Evolutionary conservation across 23 tunicate species (phyloP), one percentile per base, ranked within the genome.

Genomic region (Styela clava): DNA sequence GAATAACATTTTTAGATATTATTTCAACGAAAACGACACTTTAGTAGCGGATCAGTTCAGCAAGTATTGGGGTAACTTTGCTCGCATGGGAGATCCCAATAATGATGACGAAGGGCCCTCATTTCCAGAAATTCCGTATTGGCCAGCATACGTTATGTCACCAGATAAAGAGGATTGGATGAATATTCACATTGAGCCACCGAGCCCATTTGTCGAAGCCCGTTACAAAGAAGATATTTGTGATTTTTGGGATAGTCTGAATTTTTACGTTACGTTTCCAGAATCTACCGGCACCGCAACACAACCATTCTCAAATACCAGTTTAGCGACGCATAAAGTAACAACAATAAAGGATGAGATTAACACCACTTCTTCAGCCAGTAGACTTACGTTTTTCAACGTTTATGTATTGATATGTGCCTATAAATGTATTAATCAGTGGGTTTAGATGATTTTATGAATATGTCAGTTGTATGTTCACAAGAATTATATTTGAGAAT

Each of bases 211-310:
- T 20, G 78, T 81, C 24, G 83, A 74, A 24, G 2, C 79, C 21
- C 51, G 62, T 2, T 93, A 87, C 84, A 68, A 69, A 62, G 76
- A 81, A 33, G 87, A 87, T 16, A 36, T 81, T 63, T 93, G 98
- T 61, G 93, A 93, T 74, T 31, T 84, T 63, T 93, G 98, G 98
- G 98, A 93, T 73, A 69, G 71, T 2, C 69, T 73, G 1, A 83
- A 82, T 22, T 93, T 83, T 72, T 93, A 93, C 74, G 91, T 91
- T 12, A 9, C 34, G 9, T 32, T 74, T 33, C 34, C 77, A 3
- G 35, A 71, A 3, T 20, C 37, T 2, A 31, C 24, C 24, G 73
- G 27, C 24, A 30, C 34, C 7, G 34, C 77, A 3, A 3, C 29
- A 5, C 67, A 74, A 2, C 28, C 12, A 2, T 64, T 24, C 2